phyloP scores from a whole-genome alignment of 2,113 vertebrate species.

The Helogale parvula region DNA sequence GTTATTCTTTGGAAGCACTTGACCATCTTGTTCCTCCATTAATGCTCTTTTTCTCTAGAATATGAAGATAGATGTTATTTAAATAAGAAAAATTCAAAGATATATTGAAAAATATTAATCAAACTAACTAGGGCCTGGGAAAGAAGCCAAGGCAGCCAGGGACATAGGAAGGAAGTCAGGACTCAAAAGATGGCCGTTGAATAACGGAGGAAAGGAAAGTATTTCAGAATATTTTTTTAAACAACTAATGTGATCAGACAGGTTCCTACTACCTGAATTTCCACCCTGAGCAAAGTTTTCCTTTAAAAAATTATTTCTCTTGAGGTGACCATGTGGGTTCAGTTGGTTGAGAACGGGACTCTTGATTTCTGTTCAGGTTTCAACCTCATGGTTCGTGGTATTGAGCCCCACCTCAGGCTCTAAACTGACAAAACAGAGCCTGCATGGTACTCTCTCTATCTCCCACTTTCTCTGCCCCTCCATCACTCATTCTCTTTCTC shows the following conservation, averaged over 20 bases:
- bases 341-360: not conserved
- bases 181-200: not conserved
- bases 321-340: not conserved
- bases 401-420: not conserved
- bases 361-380: not conserved
- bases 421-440: not conserved
- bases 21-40: not conserved
- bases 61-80: constrained; percentile 7
- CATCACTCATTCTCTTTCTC: not conserved
- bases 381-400: not conserved
- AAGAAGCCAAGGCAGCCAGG: not conserved
- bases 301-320: not conserved
- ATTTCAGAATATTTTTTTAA: not conserved
- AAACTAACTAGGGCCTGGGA: not conserved
- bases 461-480: not conserved
- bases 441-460: not conserved
- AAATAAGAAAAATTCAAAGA: constrained; percentile 14
- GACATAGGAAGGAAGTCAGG: not conserved
- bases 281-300: not conserved
- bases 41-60: not conserved
- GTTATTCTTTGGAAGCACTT: not conserved
- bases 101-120: not conserved
- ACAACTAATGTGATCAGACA: not conserved
- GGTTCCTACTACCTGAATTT: not conserved
- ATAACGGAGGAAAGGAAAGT: not conserved